These are phyloP conservation scores for Temnothorax rugatulus DNA, from an alignment of 2,888 invertebrate species.

Conservation along the genomic window DNA sequence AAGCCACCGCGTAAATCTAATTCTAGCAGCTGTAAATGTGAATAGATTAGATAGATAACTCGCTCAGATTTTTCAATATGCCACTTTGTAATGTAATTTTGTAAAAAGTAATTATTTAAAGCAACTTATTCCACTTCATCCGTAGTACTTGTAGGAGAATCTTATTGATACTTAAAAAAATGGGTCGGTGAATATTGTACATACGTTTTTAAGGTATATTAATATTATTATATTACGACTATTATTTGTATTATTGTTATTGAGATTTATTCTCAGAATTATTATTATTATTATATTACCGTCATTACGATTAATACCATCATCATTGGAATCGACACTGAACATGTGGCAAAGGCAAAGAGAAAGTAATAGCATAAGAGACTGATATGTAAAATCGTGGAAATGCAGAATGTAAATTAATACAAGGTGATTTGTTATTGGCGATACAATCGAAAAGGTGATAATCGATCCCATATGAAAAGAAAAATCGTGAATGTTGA, in stretches of 20 bases:
- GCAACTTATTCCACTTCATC: slow-evolving; percentile 83
- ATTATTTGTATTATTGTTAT: slow-evolving; percentile 82
- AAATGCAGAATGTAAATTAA: slow-evolving; percentile 65
- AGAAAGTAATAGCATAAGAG: slow-evolving; percentile 75
- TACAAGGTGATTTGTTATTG: slow-evolving; percentile 44
- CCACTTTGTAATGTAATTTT: slow-evolving; percentile 86
- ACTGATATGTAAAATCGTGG: slow-evolving; percentile 73
- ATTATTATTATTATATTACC: slow-evolving; percentile 76
- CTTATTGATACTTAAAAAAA: slow-evolving; percentile 75
- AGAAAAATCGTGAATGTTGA: not conserved
- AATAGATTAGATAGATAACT: slow-evolving; percentile 79
- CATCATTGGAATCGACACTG: slow-evolving; percentile 62
- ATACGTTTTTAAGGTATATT: slow-evolving; percentile 84
- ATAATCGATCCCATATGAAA: not conserved
- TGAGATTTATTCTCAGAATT: slow-evolving; percentile 78
- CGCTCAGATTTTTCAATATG: slow-evolving; percentile 83
- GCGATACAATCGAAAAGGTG: not conserved
- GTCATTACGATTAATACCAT: slow-evolving; percentile 69
- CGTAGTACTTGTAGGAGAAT: slow-evolving; percentile 81
- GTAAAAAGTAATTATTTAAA: slow-evolving; percentile 85
- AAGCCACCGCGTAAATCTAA: slow-evolving; percentile 77
- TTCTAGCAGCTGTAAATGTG: slow-evolving; percentile 83
- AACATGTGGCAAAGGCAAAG: slow-evolving; percentile 65
- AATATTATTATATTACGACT: slow-evolving; percentile 78
- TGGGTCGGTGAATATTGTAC: slow-evolving; percentile 82